phyloP scores from a whole-genome alignment of 2,888 invertebrate genomes.

The Hypomecis atomaria region DNA sequence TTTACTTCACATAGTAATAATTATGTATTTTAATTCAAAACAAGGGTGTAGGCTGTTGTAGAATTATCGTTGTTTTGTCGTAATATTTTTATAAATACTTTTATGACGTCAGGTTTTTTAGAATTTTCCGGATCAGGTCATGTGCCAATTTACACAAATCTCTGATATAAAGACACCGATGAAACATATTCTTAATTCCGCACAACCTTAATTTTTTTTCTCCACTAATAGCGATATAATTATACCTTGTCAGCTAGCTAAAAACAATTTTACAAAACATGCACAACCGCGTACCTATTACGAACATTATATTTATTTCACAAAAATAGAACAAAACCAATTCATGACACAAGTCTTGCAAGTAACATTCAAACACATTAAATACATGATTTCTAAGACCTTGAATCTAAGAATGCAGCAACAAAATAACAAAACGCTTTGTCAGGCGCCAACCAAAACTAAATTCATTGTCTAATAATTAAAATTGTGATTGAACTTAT shows the following conservation, averaged over 20 bases:
- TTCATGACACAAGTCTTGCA: conserved; percentile 21
- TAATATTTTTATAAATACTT: conserved; percentile 36
- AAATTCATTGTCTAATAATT: conserved; percentile 42
- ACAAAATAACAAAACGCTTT: conserved; percentile 24
- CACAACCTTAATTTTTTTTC: too few relatives aligned
- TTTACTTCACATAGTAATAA: conserved; percentile 52
- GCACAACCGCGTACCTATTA: too few relatives aligned
- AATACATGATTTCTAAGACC: conserved; percentile 24
- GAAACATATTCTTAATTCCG: too few relatives aligned
- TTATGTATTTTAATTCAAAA: conserved; percentile 53
- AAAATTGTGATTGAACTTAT: conserved; percentile 39
- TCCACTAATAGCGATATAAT: neutral
- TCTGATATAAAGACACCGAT: too few relatives aligned
- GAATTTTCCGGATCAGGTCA: neutral
- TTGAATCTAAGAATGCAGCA: conserved; percentile 33
- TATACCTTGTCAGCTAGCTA: too few relatives aligned
- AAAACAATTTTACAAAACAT: too few relatives aligned
- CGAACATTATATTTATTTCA: neutral
- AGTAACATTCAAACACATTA: conserved; percentile 26
- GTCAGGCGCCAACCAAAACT: conserved; percentile 26
- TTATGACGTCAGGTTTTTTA: conserved; percentile 15
- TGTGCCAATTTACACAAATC: too few relatives aligned
- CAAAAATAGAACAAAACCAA: neutral
- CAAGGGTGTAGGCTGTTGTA: conserved; percentile 52
- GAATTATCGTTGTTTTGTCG: conserved; percentile 53